Conservation (phyloP, 2,888 invertebrate species). For the Netelia melanura region DNA sequence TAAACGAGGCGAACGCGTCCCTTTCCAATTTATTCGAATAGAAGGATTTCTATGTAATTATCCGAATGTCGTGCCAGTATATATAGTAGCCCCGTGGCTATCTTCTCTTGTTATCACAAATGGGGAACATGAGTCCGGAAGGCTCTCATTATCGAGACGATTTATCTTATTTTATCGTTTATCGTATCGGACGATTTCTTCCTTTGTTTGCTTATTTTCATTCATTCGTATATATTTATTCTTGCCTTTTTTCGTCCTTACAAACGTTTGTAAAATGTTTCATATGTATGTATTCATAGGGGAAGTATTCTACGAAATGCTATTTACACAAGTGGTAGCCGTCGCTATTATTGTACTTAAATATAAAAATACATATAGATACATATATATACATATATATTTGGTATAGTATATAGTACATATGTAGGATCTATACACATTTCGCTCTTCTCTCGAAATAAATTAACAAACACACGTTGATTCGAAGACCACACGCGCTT, state of each 20-base stretch:
- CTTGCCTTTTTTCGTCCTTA: not conserved
- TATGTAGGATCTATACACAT: not conserved
- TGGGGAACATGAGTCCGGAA: not conserved
- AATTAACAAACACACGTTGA: slow-evolving; percentile 45
- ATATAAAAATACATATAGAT: no score
- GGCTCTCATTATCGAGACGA: slow-evolving; percentile 34
- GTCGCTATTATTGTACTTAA: slow-evolving; percentile 4
- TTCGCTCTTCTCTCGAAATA: slow-evolving; percentile 26
- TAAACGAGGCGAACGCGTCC: slow-evolving; percentile 13
- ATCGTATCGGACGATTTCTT: slow-evolving; percentile 18
- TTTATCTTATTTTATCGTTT: slow-evolving; percentile 22
- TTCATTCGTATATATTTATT: slow-evolving; percentile 30
- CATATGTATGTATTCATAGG: not conserved
- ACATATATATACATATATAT: not conserved
- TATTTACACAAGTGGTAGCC: slow-evolving; percentile 52
- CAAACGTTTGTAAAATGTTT: not conserved
- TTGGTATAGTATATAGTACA: not conserved
- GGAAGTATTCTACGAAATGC: slow-evolving; percentile 2
- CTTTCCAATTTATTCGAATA: not conserved
- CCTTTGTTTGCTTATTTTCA: not conserved
- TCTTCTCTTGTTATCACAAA: slow-evolving; percentile 16
- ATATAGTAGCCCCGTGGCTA: not conserved
- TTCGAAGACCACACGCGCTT: slow-evolving; percentile 49
- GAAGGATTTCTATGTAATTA: not conserved
- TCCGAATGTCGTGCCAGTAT: not conserved